Base-by-base conservation (phyloP, 2,797 vertebrate genomes). In the Periophthalmus magnuspinnatus region DNA sequence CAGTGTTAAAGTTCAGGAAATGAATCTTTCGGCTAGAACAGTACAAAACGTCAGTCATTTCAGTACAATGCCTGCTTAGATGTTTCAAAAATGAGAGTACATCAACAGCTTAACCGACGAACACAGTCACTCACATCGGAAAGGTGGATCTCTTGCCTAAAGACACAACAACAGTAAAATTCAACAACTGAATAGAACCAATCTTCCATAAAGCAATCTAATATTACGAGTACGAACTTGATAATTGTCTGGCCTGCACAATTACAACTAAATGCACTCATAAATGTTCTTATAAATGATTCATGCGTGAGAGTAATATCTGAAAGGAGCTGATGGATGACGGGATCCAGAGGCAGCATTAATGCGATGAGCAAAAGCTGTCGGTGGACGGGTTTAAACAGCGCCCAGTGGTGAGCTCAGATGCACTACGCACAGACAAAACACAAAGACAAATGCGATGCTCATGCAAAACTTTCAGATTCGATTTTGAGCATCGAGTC, bases 341-440 rank as follows among this genome's bases (percentile, higher is more conserved):
- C 0, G 56, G 38, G 24, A 28, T 10, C 13, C 10, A 7, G 9
- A 74, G 65, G 48, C 2, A 36, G 56, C 63, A 62, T 66, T 70
- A 72, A 82, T 45, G 33, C 21, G 68, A 65, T 61, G n/a, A 70
- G 34, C 19, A 47, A 14, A 73, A 56, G 69, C 21, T 16, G 41
- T 65, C 14, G 34, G 54, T 0, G 1, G 63, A 71, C 56, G 60
- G 5, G 41, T 6, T 68, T 33, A 19, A 62, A 67, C 2, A 54
- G 38, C 17, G n/a, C 41, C 63, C 47, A 11, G 52, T 58, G 38
- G 67, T 14, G 5, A 64, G 58, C 19, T 16, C 16, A 6, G 19
- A 72, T 62, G 33, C 22, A 34, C 80, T 38, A 75, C 70, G 66
- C 74, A 69, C 47, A 5, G 6, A 19, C 14, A 28, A 28, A 28